phyloP scores from a whole-genome alignment of 2,888 invertebrate species.

The Tetragonisca angustula region DNA sequence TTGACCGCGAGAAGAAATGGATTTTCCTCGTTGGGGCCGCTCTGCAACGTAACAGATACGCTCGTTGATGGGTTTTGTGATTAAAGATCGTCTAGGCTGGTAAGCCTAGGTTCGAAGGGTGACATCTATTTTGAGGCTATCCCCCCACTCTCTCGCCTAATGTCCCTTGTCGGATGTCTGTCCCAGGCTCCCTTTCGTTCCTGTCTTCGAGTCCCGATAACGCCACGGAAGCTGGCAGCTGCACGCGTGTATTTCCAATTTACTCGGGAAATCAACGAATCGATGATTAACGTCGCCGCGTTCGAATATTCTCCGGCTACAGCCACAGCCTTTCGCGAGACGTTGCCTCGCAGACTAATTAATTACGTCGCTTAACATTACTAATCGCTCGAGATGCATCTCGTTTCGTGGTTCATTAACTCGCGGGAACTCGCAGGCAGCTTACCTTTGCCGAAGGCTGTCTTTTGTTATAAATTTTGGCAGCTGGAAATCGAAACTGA shows the following conservation, averaged over 20 bases:
- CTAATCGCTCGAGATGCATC: not conserved
- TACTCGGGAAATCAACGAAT: slow-evolving; percentile 31
- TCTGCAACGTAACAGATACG: slow-evolving; percentile 53
- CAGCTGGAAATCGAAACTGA: no score
- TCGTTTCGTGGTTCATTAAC: not conserved
- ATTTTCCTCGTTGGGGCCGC: slow-evolving; percentile 20
- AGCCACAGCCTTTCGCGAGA: not conserved
- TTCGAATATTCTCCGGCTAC: slow-evolving; percentile 21
- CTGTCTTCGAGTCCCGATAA: slow-evolving; percentile 53
- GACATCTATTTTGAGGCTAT: slow-evolving; percentile 57
- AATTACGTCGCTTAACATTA: slow-evolving; percentile 16
- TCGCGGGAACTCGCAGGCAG: no score
- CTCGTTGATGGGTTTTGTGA: slow-evolving; percentile 44
- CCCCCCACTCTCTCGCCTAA: slow-evolving; percentile 18
- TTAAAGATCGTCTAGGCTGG: slow-evolving; percentile 53
- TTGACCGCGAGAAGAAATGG: slow-evolving; percentile 45
- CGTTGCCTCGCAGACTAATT: slow-evolving; percentile 30
- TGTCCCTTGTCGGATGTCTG: slow-evolving; percentile 52
- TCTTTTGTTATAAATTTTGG: not conserved
- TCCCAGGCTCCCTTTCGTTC: slow-evolving; percentile 35
- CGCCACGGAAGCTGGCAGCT: slow-evolving; percentile 30
- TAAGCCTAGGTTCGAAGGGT: slow-evolving; percentile 33
- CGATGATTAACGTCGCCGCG: slow-evolving; percentile 21
- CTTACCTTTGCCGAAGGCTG: not conserved
- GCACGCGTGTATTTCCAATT: slow-evolving; percentile 33